A percentile compares a stretch with the other conserved stretches of the same genome.
phyloP scores from a whole-genome alignment of 2,797 vertebrate species.

The Chromobotia macracanthus region DNA sequence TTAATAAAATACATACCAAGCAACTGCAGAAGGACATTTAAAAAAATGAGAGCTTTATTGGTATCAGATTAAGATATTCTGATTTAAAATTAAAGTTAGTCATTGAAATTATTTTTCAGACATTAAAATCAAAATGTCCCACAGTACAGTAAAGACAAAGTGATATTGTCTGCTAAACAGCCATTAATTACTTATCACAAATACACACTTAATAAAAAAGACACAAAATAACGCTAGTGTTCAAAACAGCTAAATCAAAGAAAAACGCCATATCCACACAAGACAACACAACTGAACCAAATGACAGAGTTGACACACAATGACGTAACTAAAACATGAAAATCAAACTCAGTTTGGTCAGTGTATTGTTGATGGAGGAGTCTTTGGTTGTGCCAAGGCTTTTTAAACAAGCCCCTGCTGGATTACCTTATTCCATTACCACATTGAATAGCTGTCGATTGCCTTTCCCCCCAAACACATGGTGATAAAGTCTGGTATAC shows the following conservation, averaged over 20 bases:
- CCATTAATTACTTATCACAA: slow-evolving; percentile 53
- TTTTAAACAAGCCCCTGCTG: slow-evolving; percentile 9
- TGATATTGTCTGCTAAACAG: slow-evolving; percentile 46
- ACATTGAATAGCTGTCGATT: slow-evolving; percentile 3
- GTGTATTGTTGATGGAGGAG: slow-evolving; percentile 38
- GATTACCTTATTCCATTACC: neutral
- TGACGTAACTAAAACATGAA: slow-evolving; percentile 9
- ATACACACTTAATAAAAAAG: slow-evolving; percentile 54
- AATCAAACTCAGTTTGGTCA: slow-evolving; percentile 54
- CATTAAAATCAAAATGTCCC: neutral
- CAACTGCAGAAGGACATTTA: slow-evolving; percentile 6
- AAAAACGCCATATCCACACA: slow-evolving; percentile 2
- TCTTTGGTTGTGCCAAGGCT: slow-evolving; percentile 60
- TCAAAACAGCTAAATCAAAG: slow-evolving; percentile 45
- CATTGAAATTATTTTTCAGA: too few relatives aligned
- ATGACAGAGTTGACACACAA: slow-evolving; percentile 1
- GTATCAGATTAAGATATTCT: slow-evolving; percentile 55
- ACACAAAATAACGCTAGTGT: slow-evolving; percentile 19
- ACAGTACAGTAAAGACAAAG: slow-evolving; percentile 32
- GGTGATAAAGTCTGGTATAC: slow-evolving; percentile 3
- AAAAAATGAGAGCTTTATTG: slow-evolving; percentile 64
- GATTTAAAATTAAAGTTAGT: neutral
- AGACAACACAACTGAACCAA: slow-evolving; percentile 16
- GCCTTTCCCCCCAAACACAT: neutral
- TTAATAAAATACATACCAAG: neutral